Evolutionary conservation across 2,797 vertebrate species (phyloP), one percentile per base, ranked within the genome.

Genomic region (Urosaurus nigricauda): DNA sequence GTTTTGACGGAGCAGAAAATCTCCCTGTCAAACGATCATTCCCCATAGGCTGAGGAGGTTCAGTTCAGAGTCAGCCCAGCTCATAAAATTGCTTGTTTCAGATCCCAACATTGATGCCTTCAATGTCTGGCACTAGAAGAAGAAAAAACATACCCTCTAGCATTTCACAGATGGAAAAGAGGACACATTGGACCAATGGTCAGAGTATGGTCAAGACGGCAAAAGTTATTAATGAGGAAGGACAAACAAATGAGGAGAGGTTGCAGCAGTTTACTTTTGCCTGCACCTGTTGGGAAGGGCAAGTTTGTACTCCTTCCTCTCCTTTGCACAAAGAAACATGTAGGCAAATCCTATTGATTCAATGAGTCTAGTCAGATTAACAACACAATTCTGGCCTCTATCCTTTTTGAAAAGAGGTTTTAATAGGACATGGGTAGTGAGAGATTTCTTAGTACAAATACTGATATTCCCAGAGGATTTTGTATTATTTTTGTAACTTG

Each of bases 381-480:
- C 19, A 56, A 60, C 19, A 21, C 0, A 60, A 60, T 60, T 21
- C 58, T 60, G 58, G 58, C 17, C 68, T 40, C 68, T 70, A 81
- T 71, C 79, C 43, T 93, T 82, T 87, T 79, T 85, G 58, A 77
- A 65, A 9, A 40, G 4, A 86, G 73, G 83, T 35, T 24, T 1
- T 83, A 24, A 12, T 79, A 60, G 19, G 58, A 60, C 40, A 32
- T 24, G 71, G 53, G 19, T 37, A 68, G 53, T 78, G 78, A 85
- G 68, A 35, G n/a, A 71, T 35, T 13, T 32, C 29, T 70, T 11
- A 78, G 26, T 53, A 16, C 26, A 40, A 73, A 84, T 37, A 21
- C 19, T 35, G n/a, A 17, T 83, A 26, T 70, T 70, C 24, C 82
- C 32, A 5, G 19, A 14, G 11, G 58, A 24, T 40, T 70, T 60